Evolutionary conservation across 1,140 invertebrate species (phyloP).

Genomic region (Oreohelix idahoensis): DNA sequence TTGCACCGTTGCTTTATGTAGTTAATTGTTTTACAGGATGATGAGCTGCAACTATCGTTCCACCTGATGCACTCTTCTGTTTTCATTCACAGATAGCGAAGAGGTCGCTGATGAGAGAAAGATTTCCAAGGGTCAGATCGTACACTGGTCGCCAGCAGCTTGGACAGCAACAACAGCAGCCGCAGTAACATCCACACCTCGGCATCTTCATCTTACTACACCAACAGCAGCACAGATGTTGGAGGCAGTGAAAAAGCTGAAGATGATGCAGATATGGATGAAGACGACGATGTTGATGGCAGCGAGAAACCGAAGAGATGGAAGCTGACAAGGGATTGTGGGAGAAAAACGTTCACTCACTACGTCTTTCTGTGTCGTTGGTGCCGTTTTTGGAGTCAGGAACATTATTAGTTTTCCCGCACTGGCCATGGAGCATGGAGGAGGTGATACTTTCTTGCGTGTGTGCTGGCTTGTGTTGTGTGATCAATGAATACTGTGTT

Average conservation of each 20-base stretch:
- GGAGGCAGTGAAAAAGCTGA: neutral
- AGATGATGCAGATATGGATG: constrained; percentile 12
- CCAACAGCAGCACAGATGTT: constrained; percentile 26
- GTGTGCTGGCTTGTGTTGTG: too few species aligned
- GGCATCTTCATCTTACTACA: constrained; percentile 33
- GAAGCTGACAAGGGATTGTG: constrained; percentile 35
- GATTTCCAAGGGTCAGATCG: constrained; percentile 26
- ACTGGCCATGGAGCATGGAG: constrained; percentile 41
- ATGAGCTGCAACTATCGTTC: too few species aligned
- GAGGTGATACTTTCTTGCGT: constrained; percentile 28
- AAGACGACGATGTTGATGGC: constrained; percentile 27
- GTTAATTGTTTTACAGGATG: too few species aligned
- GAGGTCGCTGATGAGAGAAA: constrained; percentile 5
- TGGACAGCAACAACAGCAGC: constrained; percentile 39
- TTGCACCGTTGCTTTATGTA: too few species aligned
- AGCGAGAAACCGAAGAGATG: constrained; percentile 29
- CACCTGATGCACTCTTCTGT: too few species aligned
- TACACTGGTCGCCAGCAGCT: constrained; percentile 29
- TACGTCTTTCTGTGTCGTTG: constrained; percentile 31
- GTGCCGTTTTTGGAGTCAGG: constrained; percentile 29
- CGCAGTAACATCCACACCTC: constrained; percentile 23
- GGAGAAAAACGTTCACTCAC: constrained; percentile 27
- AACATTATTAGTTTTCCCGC: constrained; percentile 37
- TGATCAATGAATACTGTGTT: too few species aligned
- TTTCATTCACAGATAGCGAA: neutral